These are phyloP conservation scores for Xyliphius kryptos DNA, from an alignment of 2,113 vertebrate genomes.

Conservation along the genomic window DNA sequence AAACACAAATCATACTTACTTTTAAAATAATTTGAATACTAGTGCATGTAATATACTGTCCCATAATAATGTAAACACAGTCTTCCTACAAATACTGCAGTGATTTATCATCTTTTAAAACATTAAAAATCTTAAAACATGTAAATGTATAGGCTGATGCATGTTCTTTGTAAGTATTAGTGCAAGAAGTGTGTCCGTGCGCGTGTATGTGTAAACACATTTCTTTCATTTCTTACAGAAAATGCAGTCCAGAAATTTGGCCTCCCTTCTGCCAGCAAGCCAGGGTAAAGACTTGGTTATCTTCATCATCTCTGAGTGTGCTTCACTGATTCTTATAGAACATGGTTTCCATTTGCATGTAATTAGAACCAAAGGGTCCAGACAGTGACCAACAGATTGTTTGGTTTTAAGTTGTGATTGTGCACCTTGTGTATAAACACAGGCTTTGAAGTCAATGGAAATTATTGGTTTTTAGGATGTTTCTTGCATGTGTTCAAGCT, in stretches of 20 bases:
- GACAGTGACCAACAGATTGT: too few relatives aligned
- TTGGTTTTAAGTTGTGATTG: too few relatives aligned
- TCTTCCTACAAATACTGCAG: conserved; percentile 13
- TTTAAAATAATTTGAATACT: too few relatives aligned
- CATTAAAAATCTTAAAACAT: too few relatives aligned
- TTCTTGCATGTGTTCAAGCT: too few relatives aligned
- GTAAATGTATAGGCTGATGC: neutral
- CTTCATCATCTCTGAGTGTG: neutral
- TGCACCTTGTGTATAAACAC: too few relatives aligned
- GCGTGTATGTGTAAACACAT: neutral
- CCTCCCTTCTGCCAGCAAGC: conserved; percentile 61
- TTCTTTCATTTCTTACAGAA: conserved; percentile 58
- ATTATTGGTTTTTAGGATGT: too few relatives aligned
- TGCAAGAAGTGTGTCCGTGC: neutral
- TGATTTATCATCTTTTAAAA: conserved; percentile 39
- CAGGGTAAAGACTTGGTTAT: conserved; percentile 66
- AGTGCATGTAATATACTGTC: conserved; percentile 22
- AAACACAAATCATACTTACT: too few relatives aligned
- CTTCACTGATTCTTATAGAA: neutral
- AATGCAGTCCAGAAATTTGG: conserved; percentile 62
- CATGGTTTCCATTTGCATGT: neutral
- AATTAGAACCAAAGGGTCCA: too few relatives aligned
- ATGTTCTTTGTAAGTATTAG: neutral
- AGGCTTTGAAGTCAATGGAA: too few relatives aligned
- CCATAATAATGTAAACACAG: conserved; percentile 12